Base-by-base conservation (phyloP, 2,113 vertebrate genomes). In the Zosterops pallidus region DNA sequence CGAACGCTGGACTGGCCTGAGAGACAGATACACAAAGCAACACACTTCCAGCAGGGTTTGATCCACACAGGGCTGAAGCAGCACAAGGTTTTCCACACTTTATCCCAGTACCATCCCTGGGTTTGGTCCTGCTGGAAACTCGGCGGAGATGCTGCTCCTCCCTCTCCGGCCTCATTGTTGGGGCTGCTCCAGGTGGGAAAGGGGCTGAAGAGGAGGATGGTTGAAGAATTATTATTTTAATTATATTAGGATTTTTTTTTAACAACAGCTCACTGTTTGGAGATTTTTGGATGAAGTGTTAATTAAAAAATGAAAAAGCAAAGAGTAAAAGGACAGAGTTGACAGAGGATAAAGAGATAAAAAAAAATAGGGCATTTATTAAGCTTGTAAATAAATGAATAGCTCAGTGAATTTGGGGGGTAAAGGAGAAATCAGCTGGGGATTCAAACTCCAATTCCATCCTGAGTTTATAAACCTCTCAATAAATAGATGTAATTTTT, bases 151-250 rank as follows among this genome's bases (percentile, higher is more conserved):
- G 14, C 69, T 17, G 4, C 85, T 31, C 0, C 20, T 77, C 26
- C 0, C 26, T 8, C 8, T 0, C 0, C 2, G 1, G 41, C 29
- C 53, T 17, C 4, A 0, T 2, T 1, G 9, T 4, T 2, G 5
- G 28, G 1, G 56, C 52, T 74, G 75, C 49, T 50, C 25, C 1
- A 4, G 62, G 57, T 5, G 26, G 76, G 33, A 49, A 14, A 18
- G 0, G 44, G 44, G 9, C 57, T 50, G 59, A 22, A 49, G 55
- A 9, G 18, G 63, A 26, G 15, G n/a, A 22, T 6, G 12, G 8
- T 37, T 21, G 4, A n/a, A 8, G 4, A 56, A 37, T 22, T 44
- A 15, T 23, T 76, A 14, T 49, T 70, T 71, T 14, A n/a, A 24
- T 56, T 70, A 12, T 41, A 49, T 59, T 37, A 46, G 22, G 28